Conservation (phyloP, 2,797 vertebrate genomes). For the Rallus crepitans region DNA sequence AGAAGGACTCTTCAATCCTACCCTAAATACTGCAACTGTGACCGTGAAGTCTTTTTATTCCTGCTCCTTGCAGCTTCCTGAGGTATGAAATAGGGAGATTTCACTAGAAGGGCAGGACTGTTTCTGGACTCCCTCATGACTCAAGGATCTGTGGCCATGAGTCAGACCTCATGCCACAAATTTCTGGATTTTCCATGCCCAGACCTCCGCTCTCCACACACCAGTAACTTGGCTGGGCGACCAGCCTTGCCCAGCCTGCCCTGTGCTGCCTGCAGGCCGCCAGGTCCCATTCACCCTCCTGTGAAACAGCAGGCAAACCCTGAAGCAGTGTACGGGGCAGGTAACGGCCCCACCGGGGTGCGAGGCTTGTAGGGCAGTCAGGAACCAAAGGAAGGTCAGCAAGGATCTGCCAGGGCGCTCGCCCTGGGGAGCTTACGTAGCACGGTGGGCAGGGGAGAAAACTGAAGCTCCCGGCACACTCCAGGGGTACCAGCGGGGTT, state of each 20-base stretch:
- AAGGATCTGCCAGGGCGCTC: background rate
- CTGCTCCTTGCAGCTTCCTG: background rate
- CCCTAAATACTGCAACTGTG: constrained; percentile 1
- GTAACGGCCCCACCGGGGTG: accelerated
- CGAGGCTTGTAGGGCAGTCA: background rate
- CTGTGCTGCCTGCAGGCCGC: accelerated
- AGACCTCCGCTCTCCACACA: accelerated
- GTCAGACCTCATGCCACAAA: too few relatives aligned
- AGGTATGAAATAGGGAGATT: background rate
- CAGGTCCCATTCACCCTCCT: background rate
- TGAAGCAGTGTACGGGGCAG: accelerated
- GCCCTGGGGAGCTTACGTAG: background rate
- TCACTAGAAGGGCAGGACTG: background rate
- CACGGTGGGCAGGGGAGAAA: accelerated
- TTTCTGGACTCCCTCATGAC: background rate
- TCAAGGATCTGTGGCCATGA: background rate
- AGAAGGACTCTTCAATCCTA: background rate
- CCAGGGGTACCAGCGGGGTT: background rate
- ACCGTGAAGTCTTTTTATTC: background rate
- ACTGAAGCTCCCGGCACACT: accelerated
- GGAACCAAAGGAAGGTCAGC: too few relatives aligned
- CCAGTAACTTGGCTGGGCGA: background rate
- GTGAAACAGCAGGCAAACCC: accelerated
- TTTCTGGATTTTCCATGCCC: too few relatives aligned
- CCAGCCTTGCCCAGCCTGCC: accelerated